Evolutionary conservation across 1,140 invertebrate genomes (phyloP), one percentile per base, ranked within the genome.

Genomic region (Xylocopa sonorina): DNA sequence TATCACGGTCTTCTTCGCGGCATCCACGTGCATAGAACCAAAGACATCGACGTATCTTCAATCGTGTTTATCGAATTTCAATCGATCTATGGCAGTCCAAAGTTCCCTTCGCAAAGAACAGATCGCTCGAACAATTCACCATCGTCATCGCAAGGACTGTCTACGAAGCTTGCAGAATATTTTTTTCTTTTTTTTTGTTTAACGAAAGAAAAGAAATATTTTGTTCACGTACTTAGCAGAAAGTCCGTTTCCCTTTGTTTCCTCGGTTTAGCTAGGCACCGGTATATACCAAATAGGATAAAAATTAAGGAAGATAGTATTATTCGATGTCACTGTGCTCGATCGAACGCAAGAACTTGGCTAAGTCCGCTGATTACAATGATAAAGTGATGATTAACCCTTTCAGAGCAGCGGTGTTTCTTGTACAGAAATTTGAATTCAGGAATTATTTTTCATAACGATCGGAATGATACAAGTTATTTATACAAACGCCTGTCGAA

Each of bases 31-130:
- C 18, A 24, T 67, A 67, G 46, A 58, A 80, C 43, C 51, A 58
- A 60, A 79, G 34, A 60, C 55, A 51, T 57, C 58, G 43, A 63
- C 48, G 67, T 81, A 60, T 71, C 58, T 58, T 55, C 75, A 6
- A 68, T 68, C 63, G 41, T 53, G 50, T 81, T 81, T 34, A 58
- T 55, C 46, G 55, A 34, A 60, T 50, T 74, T 50, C 18, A 7
- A 55, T 58, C 63, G 32, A 53, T 57, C 38, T 16, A 34, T 21
- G n/a, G 7, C 5, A 32, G 7, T 7, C 10, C 10, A 55, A 0
- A 5, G 21, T 53, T 14, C 18, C 3, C 38, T 64, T 29, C 48
- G 10, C 2, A n/a, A 3, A 3, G 7, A 48, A 38, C 18, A 21
- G 1, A 21, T 48, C n/a, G 12, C 9, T 29, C 27, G 24, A 38